phyloP scores from a whole-genome alignment of 2,113 vertebrate genomes.

The Labrus mixtus region DNA sequence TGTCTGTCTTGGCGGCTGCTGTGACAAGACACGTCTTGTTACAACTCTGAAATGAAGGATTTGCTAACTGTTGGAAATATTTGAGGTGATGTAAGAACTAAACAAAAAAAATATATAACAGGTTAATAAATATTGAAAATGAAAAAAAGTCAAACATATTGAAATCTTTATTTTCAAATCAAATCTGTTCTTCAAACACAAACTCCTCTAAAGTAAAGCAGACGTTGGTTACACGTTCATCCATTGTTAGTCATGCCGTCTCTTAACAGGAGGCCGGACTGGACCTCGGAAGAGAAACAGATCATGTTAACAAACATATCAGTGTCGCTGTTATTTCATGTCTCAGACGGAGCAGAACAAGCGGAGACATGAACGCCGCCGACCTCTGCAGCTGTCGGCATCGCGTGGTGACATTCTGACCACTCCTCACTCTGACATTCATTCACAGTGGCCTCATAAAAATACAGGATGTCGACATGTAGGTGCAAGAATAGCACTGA shows the following conservation, averaged over 20 bases:
- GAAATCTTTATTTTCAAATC: no score
- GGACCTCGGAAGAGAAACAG: constrained; percentile 1
- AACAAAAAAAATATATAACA: no score
- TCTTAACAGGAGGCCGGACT: background rate
- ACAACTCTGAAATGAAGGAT: no score
- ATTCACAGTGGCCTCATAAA: constrained; percentile 35
- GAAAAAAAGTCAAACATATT: no score
- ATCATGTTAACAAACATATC: constrained; percentile 51
- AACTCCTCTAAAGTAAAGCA: background rate
- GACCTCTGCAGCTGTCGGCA: constrained; percentile 71
- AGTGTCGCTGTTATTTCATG: constrained; percentile 31
- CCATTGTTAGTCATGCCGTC: background rate
- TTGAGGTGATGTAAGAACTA: no score
- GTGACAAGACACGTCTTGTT: no score
- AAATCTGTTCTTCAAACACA: no score
- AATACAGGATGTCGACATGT: constrained; percentile 2
- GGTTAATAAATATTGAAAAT: no score
- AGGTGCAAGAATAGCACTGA: constrained; percentile 13
- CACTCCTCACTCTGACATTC: constrained; percentile 53
- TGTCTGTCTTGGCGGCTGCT: no score
- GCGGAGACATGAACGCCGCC: constrained; percentile 37
- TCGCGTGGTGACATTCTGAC: constrained; percentile 44
- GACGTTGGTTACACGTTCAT: background rate
- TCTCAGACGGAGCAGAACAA: constrained; percentile 62
- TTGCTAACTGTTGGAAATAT: no score